Evolutionary conservation across 2,113 vertebrate species (phyloP).

Genomic region (Menura novaehollandiae): DNA sequence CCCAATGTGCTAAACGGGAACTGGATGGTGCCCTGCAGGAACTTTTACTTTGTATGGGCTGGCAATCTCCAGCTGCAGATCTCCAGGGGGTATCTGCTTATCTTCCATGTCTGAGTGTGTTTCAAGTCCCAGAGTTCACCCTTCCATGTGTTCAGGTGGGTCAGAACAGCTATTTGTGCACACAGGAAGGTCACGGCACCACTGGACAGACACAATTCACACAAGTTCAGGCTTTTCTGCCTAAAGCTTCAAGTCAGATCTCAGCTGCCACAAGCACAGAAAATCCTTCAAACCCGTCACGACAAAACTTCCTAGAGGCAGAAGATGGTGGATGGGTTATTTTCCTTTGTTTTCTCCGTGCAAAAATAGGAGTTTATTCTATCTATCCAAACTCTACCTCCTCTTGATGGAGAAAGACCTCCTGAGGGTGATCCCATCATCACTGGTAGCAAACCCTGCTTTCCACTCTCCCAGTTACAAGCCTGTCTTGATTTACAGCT

Average conservation of each 20-base stretch:
- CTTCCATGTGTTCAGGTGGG: not conserved
- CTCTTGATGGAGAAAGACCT: not conserved
- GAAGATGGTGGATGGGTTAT: rapidly evolving
- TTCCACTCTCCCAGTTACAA: not conserved
- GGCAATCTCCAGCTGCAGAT: not conserved
- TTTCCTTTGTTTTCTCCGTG: not conserved
- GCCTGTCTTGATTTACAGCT: not conserved
- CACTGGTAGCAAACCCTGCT: not conserved
- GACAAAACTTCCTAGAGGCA: not conserved
- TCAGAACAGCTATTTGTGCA: not conserved
- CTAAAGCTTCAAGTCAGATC: not conserved
- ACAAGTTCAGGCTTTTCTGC: not conserved
- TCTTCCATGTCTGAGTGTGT: not conserved
- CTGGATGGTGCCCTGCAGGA: not conserved
- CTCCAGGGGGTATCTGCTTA: not conserved
- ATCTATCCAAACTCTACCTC: not conserved
- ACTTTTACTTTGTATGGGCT: not conserved
- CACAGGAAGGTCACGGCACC: not conserved
- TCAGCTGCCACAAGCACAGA: not conserved
- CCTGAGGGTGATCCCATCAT: not conserved
- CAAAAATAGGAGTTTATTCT: not conserved
- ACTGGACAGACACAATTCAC: not conserved
- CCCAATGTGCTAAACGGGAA: not conserved
- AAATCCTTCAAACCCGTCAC: not conserved
- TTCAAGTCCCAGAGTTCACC: not conserved